Percentiles rank a stretch among this genome's conserved stretches.
Conservation (phyloP, 2,797 vertebrate genomes). For the Lophura swinhoii region DNA sequence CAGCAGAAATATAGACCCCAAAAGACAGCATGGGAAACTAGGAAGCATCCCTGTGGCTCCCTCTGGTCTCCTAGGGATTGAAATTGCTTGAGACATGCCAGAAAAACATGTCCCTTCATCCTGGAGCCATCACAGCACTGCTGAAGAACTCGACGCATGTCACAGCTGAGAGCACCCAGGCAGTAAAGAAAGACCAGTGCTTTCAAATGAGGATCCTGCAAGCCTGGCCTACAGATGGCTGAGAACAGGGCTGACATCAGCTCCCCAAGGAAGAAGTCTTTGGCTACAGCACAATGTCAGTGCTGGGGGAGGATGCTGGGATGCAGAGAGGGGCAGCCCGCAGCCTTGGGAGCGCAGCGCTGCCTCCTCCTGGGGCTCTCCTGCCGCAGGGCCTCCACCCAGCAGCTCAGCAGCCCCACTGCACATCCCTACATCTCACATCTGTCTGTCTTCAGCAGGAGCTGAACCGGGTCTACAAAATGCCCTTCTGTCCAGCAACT, state of each 20-base stretch:
- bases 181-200: background rate
- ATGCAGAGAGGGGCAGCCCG: background rate
- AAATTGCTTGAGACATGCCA: background rate
- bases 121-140: background rate
- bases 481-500: background rate
- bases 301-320: background rate
- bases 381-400: background rate
- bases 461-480: background rate
- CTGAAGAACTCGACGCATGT: background rate
- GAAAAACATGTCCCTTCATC: background rate
- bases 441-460: background rate
- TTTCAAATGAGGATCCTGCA: background rate
- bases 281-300: rapidly evolving
- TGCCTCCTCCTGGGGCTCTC: background rate
- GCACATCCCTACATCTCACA: background rate
- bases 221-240: background rate
- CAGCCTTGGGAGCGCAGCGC: background rate
- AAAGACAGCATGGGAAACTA: background rate
- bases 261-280: rapidly evolving
- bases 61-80: background rate
- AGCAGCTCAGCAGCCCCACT: background rate
- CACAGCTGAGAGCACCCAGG: background rate
- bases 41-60: background rate
- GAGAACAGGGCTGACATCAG: background rate
- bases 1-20: background rate